Evolutionary conservation across 2,113 vertebrate species (phyloP), one percentile per base, ranked within the genome.

Genomic region (Catharus fuscescens): DNA sequence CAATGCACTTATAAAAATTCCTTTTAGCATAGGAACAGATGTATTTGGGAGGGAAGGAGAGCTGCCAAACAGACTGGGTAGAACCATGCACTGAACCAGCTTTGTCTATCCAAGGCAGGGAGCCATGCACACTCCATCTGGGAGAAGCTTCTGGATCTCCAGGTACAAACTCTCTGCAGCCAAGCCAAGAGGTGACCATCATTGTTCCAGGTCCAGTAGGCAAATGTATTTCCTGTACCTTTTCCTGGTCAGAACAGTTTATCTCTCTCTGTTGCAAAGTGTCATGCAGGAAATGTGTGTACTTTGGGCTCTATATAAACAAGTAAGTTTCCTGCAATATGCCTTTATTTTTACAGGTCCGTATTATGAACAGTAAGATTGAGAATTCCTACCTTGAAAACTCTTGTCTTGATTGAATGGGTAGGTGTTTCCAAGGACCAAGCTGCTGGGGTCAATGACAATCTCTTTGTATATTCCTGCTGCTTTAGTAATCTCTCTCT

Each of bases 401-500:
- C 98, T 98, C 86, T 92, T 98, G 93, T 98, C 98, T 80, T 96
- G 94, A 77, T 73, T 97, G 29, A 98, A 97, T 6, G 98, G 97
- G 86, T 98, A 97, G 10, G 94, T 94, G 78, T 98, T 99, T 78
- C 98, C 99, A 86, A 99, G 97, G 93, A 99, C 96, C 80, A 99
- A 95, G 84, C 96, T 97, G 26, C 97, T 95, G 26, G 98, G 98
- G 92, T 99, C 98, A 44, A 98, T 97, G 82, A 98, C 71, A 80
- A 99, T 99, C 96, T 99, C 98, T 82, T 98, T 97, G 97, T 98
- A 99, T 8, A 92, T 47, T 15, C 98, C 98, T 25, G 64, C 95
- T 3, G 97, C 94, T 56, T 97, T 98, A 5, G 96, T 96, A 72
- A 98, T 94, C 97, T 99, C 98, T 61, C 98, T 97, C 59, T 97